Percentiles rank a stretch among this genome's conserved stretches.
Conservation (phyloP, 2,113 vertebrate genomes). For the human (Homo sapiens) region DNA sequence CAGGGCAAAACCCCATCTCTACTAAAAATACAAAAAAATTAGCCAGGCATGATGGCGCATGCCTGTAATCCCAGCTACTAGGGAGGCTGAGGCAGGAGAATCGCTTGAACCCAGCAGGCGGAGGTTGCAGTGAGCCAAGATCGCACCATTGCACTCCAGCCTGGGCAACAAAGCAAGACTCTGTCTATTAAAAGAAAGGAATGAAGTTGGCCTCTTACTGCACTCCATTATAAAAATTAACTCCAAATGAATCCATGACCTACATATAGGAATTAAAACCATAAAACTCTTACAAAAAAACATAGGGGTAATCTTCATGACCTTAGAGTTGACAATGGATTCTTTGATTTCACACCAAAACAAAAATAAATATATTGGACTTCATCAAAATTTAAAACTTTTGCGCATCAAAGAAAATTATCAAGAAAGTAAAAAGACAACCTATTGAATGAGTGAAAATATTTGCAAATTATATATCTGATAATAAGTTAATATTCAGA, state of each 20-base stretch:
- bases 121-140: too few species aligned
- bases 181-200: neutral
- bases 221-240: neutral
- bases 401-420: neutral
- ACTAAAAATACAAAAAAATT: too few species aligned
- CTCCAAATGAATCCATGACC: neutral
- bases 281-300: neutral
- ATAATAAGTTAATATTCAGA: neutral
- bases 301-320: neutral
- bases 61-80: too few species aligned
- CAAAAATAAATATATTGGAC: neutral
- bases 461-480: neutral
- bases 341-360: neutral
- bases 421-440: neutral
- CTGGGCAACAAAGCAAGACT: too few species aligned
- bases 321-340: neutral
- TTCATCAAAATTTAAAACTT: neutral
- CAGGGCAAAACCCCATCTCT: too few species aligned
- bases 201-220: neutral
- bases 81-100: too few species aligned
- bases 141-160: too few species aligned
- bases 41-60: too few species aligned
- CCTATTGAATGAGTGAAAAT: neutral
- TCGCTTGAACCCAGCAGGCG: too few species aligned
- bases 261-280: neutral